Percentiles rank a stretch among this genome's conserved stretches.
Conservation (phyloP, 2,797 vertebrate genomes). For the Micropoecilia bifurca region DNA sequence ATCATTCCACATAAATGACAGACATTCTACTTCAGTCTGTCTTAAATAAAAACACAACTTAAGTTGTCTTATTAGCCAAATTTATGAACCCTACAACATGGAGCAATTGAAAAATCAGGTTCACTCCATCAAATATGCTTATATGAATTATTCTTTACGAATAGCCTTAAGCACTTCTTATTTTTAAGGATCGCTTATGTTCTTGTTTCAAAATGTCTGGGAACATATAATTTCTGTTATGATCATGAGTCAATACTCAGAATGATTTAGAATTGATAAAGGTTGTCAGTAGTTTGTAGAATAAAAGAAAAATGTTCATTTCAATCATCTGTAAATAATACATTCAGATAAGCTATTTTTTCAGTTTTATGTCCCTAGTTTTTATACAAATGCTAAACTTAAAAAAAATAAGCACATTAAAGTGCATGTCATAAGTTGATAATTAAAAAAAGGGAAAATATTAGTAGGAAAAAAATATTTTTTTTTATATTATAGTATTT, state of each 20-base stretch:
- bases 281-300: not conserved
- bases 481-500: not conserved
- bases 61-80: not conserved
- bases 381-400: not conserved
- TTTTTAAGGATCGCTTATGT: not conserved
- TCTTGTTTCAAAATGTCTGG: not conserved
- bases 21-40: not conserved
- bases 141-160: not conserved
- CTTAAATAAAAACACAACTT: not conserved
- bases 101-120: not conserved
- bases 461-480: not conserved
- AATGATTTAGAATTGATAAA: not conserved
- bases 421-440: not conserved
- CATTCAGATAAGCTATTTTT: not conserved
- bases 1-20: not conserved
- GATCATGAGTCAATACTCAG: not conserved
- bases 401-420: not conserved
- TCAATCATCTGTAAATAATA: not conserved
- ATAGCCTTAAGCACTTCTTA: not conserved
- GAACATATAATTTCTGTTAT: not conserved
- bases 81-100: not conserved
- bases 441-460: not conserved
- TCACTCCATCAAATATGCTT: not conserved
- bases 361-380: not conserved
- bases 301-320: not conserved